Evolutionary conservation across 2,888 invertebrate species (phyloP).

Genomic region (Lobophora halterata): DNA sequence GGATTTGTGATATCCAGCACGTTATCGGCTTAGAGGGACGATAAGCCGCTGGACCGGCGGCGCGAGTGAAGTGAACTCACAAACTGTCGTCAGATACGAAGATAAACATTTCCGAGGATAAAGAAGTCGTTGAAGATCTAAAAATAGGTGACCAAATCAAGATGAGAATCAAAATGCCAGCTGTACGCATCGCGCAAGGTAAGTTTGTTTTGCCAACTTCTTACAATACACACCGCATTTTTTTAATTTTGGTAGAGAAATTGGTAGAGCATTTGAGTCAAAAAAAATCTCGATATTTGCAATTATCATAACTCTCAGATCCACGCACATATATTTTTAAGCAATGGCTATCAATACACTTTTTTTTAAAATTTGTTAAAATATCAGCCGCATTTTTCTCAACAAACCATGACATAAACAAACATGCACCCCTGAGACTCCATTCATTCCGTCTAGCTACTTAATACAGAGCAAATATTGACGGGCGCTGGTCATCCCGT

Average conservation of each 20-base stretch:
- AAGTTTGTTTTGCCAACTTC: slow-evolving; percentile 32
- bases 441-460: slow-evolving; percentile 73
- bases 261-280: too few relatives aligned
- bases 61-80: slow-evolving; percentile 71
- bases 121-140: slow-evolving; percentile 70
- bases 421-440: slow-evolving; percentile 53
- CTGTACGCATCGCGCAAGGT: slow-evolving; percentile 98
- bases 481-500: slow-evolving; percentile 70
- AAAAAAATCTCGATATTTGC: too few relatives aligned
- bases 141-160: slow-evolving; percentile 84
- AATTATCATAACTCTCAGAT: too few relatives aligned
- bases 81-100: slow-evolving; percentile 61
- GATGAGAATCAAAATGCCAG: slow-evolving; percentile 99
- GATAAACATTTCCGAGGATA: slow-evolving; percentile 68
- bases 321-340: too few relatives aligned
- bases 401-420: slow-evolving; percentile 48
- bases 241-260: too few relatives aligned
- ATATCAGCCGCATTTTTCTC: too few relatives aligned
- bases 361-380: too few relatives aligned
- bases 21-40: slow-evolving; percentile 67
- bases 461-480: slow-evolving; percentile 74
- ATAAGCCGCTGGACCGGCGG: slow-evolving; percentile 76
- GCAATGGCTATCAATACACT: too few relatives aligned
- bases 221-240: too few relatives aligned
- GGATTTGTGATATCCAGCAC: slow-evolving; percentile 60